phyloP scores from a whole-genome alignment of 53 echinoderm and acorn worm genomes.

The Zoroaster sp. region DNA sequence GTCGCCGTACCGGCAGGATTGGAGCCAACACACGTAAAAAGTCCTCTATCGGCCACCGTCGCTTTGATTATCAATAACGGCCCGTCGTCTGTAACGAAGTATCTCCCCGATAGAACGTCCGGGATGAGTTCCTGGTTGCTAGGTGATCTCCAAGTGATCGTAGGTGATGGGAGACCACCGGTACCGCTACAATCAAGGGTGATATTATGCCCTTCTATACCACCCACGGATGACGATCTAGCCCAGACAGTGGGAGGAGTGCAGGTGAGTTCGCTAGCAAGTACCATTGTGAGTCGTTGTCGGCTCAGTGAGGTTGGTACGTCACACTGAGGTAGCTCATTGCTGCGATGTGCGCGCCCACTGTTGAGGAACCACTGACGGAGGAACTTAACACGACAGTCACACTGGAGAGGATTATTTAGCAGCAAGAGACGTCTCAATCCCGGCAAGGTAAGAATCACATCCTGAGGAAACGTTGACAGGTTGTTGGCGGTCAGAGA shows the following conservation, averaged over 20 bases:
- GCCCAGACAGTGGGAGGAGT: slow-evolving; percentile 59
- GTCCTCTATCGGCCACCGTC: slow-evolving; percentile 65
- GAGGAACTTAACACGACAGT: slow-evolving; percentile 67
- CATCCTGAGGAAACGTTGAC: slow-evolving; percentile 66
- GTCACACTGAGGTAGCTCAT: slow-evolving; percentile 77
- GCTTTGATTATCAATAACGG: slow-evolving; percentile 65
- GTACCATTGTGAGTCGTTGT: slow-evolving; percentile 66
- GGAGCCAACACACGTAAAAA: slow-evolving; percentile 75
- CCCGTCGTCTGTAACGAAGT: slow-evolving; percentile 71
- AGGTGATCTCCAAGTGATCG: slow-evolving; percentile 72
- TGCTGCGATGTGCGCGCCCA: slow-evolving; percentile 60
- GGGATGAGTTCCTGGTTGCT: background rate
- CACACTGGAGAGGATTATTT: slow-evolving; percentile 81
- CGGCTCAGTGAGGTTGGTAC: slow-evolving; percentile 62
- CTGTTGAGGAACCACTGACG: slow-evolving; percentile 70
- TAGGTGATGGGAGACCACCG: slow-evolving; percentile 75
- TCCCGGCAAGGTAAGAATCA: slow-evolving; percentile 56
- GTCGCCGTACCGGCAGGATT: slow-evolving; percentile 85
- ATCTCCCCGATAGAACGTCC: slow-evolving; percentile 32
- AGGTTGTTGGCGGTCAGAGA: slow-evolving; percentile 74
- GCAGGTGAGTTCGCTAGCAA: slow-evolving; percentile 58
- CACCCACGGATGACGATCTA: slow-evolving; percentile 1
- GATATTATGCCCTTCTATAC: slow-evolving; percentile 46
- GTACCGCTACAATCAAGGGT: slow-evolving; percentile 71
- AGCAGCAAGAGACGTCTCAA: slow-evolving; percentile 66